Evolutionary conservation across 2,888 invertebrate species (phyloP), one percentile per base, ranked within the genome.

Genomic region (Sipha maydis): DNA sequence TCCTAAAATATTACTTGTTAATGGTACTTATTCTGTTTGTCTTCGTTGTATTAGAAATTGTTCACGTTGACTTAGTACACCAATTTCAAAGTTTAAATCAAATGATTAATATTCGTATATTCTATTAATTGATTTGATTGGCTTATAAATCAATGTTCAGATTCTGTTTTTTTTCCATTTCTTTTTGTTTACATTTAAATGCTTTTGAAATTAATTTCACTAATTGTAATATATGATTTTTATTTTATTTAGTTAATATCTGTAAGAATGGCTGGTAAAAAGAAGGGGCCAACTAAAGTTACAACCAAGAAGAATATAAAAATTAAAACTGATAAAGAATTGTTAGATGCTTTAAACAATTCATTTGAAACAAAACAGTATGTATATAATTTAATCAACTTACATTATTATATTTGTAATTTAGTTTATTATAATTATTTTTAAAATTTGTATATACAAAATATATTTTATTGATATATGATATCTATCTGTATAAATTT

Each of bases 221-320:
- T 48, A 48, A 48, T 48, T 48, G 14, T 48, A 14, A 25, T 61
- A 25, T 25, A 69, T 69, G 11, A 69, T 28, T 69, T 69, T 8
- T n/a, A 7, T 11, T 28, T 7, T 69, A 7, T 28, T 69, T 41
- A 25, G 14, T 67, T 25, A 9, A 28, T 67, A 67, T 77, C 25
- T 48, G 31, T 38, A 21, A 31, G 19, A 61, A 88, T 88, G 86
- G 75, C 86, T 80, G 86, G 86, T 75, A 88, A 88, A 75, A 88
- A 56, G 31, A 88, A 82, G 61, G 79, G 9, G 73, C 28, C 73
- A 3, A 41, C 75, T n/a, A 88, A 88, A 80, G 21, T 56, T 7
- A 38, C 61, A 75, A 7, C 67, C 25, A 85, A 85, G 31, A 88
- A 88, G 38, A 41, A 41, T 21, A 28, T 56, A 21, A 86, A 86